phyloP scores from a whole-genome alignment of 2,797 vertebrate species.

The Fundulus diaphanus region DNA sequence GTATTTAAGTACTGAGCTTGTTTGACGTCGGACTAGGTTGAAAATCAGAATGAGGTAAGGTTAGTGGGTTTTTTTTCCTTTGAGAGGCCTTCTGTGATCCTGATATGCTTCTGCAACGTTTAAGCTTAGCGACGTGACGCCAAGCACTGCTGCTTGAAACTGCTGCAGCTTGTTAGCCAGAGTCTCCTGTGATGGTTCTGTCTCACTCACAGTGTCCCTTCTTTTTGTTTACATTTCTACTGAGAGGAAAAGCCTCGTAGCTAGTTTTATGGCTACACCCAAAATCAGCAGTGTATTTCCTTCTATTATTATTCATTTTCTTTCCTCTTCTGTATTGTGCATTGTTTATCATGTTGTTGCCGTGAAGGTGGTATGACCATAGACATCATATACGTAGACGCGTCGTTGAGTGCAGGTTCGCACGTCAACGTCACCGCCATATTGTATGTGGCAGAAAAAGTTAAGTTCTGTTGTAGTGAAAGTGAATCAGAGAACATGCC shows the following conservation, averaged over 20 bases:
- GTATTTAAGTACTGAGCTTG: constrained; percentile 31
- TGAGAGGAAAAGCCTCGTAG: constrained; percentile 42
- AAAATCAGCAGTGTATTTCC: constrained; percentile 74
- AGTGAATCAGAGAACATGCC: too few relatives aligned
- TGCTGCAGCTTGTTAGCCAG: constrained; percentile 25
- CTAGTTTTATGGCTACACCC: constrained; percentile 45
- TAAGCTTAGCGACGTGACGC: constrained; percentile 46
- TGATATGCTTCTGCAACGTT: constrained; percentile 33
- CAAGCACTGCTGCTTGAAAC: constrained; percentile 28
- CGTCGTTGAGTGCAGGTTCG: too few relatives aligned
- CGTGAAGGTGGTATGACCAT: constrained; percentile 70
- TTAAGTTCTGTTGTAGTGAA: too few relatives aligned
- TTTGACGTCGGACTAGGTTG: constrained; percentile 30
- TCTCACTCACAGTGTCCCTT: constrained; percentile 36
- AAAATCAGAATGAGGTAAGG: constrained; percentile 11
- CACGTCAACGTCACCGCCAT: too few relatives aligned
- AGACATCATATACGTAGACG: too few relatives aligned
- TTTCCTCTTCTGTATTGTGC: constrained; percentile 57
- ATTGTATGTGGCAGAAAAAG: too few relatives aligned
- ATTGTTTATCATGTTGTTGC: constrained; percentile 77
- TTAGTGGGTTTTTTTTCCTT: constrained; percentile 24
- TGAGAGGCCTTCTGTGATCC: constrained; percentile 40
- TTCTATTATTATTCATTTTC: constrained; percentile 52
- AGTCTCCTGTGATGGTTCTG: constrained; percentile 34
- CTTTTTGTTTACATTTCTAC: constrained; percentile 72